Percentiles rank a stretch among this genome's conserved stretches.
Conservation (phyloP, 37 sponge, comb jelly and placozoan genomes). For the Eunapius fragilis region DNA sequence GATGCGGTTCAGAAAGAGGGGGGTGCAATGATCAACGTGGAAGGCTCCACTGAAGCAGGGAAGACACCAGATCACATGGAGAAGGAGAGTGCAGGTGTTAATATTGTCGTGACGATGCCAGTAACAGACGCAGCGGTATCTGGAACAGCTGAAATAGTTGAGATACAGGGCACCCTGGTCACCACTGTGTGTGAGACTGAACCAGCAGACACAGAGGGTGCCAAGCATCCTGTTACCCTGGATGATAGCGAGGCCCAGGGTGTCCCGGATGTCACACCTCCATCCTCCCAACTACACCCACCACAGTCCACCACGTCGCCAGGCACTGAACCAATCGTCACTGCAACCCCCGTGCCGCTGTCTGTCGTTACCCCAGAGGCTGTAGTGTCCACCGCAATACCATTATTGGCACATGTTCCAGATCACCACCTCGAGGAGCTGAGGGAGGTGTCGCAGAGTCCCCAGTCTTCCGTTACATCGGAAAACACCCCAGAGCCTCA, state of each 20-base stretch:
- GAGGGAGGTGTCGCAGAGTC: neutral
- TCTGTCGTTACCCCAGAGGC: neutral
- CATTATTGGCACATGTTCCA: neutral
- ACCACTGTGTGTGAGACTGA: neutral
- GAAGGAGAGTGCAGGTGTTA: neutral
- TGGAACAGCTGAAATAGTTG: neutral
- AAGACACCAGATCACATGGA: constrained; percentile 12
- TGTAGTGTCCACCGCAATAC: neutral
- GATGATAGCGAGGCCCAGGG: neutral
- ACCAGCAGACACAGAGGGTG: neutral
- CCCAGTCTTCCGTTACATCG: neutral
- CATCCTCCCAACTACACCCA: no score
- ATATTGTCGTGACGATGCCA: neutral
- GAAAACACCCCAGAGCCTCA: neutral
- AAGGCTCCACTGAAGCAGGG: constrained; percentile 26
- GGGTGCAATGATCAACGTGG: neutral
- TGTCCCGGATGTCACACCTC: neutral
- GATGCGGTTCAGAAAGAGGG: neutral
- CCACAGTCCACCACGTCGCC: neutral
- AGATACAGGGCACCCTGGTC: neutral
- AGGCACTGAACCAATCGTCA: neutral
- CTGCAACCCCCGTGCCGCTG: neutral
- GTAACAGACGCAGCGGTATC: neutral
- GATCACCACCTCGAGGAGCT: neutral
- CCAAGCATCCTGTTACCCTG: neutral